Evolutionary conservation across 2,888 invertebrate genomes (phyloP).

Genomic region (Andricus quercusramuli): DNA sequence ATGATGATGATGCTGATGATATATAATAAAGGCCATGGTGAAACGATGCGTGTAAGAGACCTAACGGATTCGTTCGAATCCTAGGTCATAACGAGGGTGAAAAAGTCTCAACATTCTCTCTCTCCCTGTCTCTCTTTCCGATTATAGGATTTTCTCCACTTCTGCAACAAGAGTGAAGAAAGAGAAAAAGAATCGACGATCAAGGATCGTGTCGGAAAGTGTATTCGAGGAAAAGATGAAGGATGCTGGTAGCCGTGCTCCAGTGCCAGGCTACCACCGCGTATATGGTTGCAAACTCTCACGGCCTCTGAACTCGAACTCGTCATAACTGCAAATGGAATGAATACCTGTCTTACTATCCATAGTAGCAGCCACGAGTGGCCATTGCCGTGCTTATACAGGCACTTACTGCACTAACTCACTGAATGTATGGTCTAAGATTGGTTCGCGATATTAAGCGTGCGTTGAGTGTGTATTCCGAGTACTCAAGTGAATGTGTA

Average conservation of each 20-base stretch:
- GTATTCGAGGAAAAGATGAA: constrained; percentile 46
- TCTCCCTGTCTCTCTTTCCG: constrained; percentile 39
- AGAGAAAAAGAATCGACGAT: constrained; percentile 38
- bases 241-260: constrained; percentile 52
- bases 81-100: constrained; percentile 53
- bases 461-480: constrained; percentile 52
- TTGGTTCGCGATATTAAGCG: constrained; percentile 75
- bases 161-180: constrained; percentile 43
- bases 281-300: constrained; percentile 69
- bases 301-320: constrained; percentile 76
- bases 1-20: constrained; percentile 40
- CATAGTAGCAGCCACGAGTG: constrained; percentile 69
- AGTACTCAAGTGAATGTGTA: constrained; percentile 48
- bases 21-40: constrained; percentile 24
- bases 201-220: constrained; percentile 39
- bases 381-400: constrained; percentile 68
- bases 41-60: constrained; percentile 39
- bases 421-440: constrained; percentile 72
- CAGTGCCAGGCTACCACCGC: constrained; percentile 56
- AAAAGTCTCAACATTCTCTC: constrained; percentile 49
- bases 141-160: constrained; percentile 57
- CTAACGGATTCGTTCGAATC: constrained; percentile 51
- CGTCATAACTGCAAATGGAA: constrained; percentile 77
- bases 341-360: constrained; percentile 71
- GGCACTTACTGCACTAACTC: constrained; percentile 71